Evolutionary conservation across 2,888 invertebrate genomes (phyloP).

Genomic region (Belgica antarctica): DNA sequence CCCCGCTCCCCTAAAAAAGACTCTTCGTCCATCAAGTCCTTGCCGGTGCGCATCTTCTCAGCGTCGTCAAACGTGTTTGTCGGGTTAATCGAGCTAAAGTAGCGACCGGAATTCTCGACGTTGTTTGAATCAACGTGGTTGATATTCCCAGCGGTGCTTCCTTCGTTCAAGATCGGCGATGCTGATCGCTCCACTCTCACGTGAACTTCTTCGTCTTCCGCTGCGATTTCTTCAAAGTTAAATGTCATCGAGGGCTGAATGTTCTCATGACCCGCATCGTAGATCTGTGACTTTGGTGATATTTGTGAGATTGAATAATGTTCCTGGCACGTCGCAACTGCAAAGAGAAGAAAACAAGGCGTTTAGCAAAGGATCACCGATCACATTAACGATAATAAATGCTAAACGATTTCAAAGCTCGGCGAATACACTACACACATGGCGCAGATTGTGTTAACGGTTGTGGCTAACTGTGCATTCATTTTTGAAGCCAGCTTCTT

Average conservation of each 20-base stretch:
- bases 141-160: constrained; percentile 51
- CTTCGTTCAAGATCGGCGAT: constrained; percentile 60
- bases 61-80: constrained; percentile 49
- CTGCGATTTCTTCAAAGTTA: background rate
- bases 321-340: background rate
- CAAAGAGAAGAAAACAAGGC: background rate
- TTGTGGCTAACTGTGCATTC: background rate
- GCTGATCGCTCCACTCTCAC: constrained; percentile 59
- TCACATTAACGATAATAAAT: too few relatives aligned
- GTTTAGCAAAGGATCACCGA: background rate
- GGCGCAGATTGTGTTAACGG: background rate
- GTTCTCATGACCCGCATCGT: constrained; percentile 39
- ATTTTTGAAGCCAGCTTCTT: background rate
- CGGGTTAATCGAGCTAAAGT: constrained; percentile 53
- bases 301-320: constrained; percentile 62
- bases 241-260: background rate
- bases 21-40: constrained; percentile 51
- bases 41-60: constrained; percentile 49
- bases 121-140: constrained; percentile 47
- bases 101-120: constrained; percentile 49
- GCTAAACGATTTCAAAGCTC: too few relatives aligned
- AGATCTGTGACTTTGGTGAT: constrained; percentile 63
- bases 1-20: constrained; percentile 57
- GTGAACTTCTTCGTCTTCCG: constrained; percentile 53
- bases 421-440: background rate